Base-by-base conservation (phyloP, 2,888 invertebrate genomes). In the Dastarcus helophoroides region DNA sequence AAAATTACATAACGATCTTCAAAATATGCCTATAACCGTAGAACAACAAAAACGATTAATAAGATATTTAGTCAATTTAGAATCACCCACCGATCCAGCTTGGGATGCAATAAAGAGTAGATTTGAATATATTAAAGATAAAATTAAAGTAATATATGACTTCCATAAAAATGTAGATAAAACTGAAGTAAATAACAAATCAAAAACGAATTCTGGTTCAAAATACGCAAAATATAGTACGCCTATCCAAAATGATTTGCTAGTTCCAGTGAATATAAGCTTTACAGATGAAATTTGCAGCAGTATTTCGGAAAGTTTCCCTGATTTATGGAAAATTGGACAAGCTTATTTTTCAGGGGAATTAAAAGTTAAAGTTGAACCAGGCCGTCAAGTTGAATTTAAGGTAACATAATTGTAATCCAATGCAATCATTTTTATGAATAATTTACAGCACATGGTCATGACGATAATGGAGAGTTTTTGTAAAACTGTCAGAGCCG, bases 21-120 rank as follows among this genome's bases (percentile, higher is more conserved):
- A 88, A 42, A 83, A 86, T 33, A 84, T 91, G 73, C 94, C 94
- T 0, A 81, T 86, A 21, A 79, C 84, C 41, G 76, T 94, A 14
- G 95, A 95, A 43, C 90, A 94, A 48, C 94, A 97, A 56, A 94
- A 90, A 49, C 84, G 89, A 56, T 73, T 94, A 35, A 93, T 97
- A 42, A 79, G 89, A 70, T 73, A 77, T 54, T 69, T 82, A 40
- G 72, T 78, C n/a, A 79, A 76, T 51, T 62, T 85, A 39, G 84
- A 84, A 50, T 72, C 74, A 30, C 69, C 68, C 3, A 85, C 83
- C 4, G 95, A 98, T 63, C 91, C 95, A 2, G 95, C 94, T 0
- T 97, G 97, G 97, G 83, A 88, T 40, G 94, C 93, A 3, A 83
- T 98, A 41, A 73, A 71, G 26, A 79, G 83, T 37, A 79, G 88